Evolutionary conservation across 2,888 invertebrate species (phyloP), one percentile per base, ranked within the genome.

Genomic region (Aphrophora alni): DNA sequence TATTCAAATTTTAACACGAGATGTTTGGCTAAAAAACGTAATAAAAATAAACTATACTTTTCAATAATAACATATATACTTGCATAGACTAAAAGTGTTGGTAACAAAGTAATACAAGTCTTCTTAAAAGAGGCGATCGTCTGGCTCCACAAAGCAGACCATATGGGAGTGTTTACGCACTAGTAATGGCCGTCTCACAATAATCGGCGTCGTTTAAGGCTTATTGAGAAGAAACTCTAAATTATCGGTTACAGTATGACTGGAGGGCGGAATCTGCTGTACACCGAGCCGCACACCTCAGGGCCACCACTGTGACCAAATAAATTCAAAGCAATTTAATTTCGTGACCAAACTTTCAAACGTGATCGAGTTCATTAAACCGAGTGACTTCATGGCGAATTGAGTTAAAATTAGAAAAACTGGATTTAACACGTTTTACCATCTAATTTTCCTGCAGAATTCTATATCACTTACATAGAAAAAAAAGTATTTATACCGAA

Each of bases 191-290:
- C 21, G 28, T 72, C 71, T 26, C n/a, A 51, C 59, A 59, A 69
- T 79, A 79, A 79, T 79, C 74, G 74, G 26, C 74, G 78, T 44
- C 78, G 78, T 79, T 79, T 79, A 79, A 74, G 78, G 69, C 78
- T 79, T 79, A 79, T 79, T 79, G 78, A 79, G 78, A 79, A 74
- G 78, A 59, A 78, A 73, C 78, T 78, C 78, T 69, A 79, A 79
- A 79, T 79, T 79, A 74, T 79, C 78, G 78, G 78, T 83, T 83
- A 87, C 86, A 85, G 86, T 84, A 87, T 87, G 59, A 21, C 59
- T 21, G 59, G 59, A 44, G 59, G 59, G 59, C 59, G 59, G 21
- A 59, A 21, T 59, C 59, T 21, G 44, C 59, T 59, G 59, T 21
- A 10, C 59, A 59, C n/a, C 44, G 59, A 21, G 59, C 59, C 59